Evolutionary conservation across 1,140 invertebrate genomes (phyloP).

Genomic region (Armadillidium nasatum): DNA sequence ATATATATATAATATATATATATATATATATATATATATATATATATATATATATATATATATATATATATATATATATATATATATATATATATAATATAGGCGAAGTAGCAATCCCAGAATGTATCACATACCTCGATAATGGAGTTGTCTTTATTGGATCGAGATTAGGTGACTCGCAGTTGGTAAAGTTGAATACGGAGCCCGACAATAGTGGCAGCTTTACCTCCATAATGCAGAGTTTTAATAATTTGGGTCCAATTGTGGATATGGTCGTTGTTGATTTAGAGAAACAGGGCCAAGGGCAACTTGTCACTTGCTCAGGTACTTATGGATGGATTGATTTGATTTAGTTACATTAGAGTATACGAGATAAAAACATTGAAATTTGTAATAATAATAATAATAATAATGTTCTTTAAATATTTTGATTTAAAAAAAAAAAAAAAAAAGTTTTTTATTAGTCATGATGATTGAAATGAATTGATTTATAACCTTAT

Average conservation of each 20-base stretch:
- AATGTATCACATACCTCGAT: slow-evolving; percentile 97
- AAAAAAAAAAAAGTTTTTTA: too few relatives aligned
- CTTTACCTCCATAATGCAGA: slow-evolving; percentile 91
- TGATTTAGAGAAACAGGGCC: slow-evolving; percentile 91
- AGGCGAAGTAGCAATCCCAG: slow-evolving; percentile 90
- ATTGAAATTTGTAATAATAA: too few relatives aligned
- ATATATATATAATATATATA: too few relatives aligned
- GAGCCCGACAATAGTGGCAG: slow-evolving; percentile 77
- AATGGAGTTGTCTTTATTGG: slow-evolving; percentile 98
- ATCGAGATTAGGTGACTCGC: slow-evolving; percentile 92
- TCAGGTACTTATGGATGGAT: slow-evolving; percentile 62
- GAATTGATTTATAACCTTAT: too few relatives aligned
- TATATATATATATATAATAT: slow-evolving; percentile 5
- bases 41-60: too few relatives aligned
- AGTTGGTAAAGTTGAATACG: slow-evolving; percentile 84
- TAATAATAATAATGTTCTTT: too few relatives aligned
- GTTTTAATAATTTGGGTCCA: slow-evolving; percentile 93
- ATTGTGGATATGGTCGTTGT: slow-evolving; percentile 98
- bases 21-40: too few relatives aligned
- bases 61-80: too few relatives aligned
- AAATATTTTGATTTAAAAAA: too few relatives aligned
- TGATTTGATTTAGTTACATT: slow-evolving; percentile 11
- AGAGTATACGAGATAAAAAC: slow-evolving; percentile 14
- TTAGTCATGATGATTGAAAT: too few relatives aligned
- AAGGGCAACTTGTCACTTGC: slow-evolving; percentile 96